phyloP scores from a whole-genome alignment of 1,140 invertebrate genomes.

The Spodoptera frugiperda region DNA sequence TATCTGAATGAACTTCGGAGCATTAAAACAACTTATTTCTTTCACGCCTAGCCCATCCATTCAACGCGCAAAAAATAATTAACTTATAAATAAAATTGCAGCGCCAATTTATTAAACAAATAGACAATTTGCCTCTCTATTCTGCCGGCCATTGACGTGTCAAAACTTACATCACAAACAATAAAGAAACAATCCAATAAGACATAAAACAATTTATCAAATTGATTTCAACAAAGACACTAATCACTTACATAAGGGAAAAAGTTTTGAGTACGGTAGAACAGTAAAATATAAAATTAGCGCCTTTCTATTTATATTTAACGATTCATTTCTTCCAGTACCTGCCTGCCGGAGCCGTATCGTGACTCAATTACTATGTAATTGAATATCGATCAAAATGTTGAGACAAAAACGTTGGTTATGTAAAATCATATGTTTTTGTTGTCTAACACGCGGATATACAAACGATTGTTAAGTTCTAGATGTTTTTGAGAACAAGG shows the following conservation, averaged over 20 bases:
- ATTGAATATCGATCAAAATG: conserved; percentile 26
- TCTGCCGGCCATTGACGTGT: not conserved
- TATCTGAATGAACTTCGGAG: too few species aligned
- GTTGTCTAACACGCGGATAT: not conserved
- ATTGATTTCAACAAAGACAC: conserved; percentile 13
- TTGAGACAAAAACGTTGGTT: not conserved
- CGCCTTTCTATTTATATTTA: conserved; percentile 1
- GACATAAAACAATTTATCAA: conserved; percentile 23
- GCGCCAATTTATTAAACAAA: too few species aligned
- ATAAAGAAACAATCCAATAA: not conserved
- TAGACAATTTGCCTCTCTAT: not conserved
- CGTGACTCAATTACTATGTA: conserved; percentile 2
- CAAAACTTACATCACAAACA: not conserved
- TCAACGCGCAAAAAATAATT: too few species aligned
- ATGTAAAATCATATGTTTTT: not conserved
- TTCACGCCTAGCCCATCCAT: too few species aligned
- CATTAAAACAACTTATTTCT: too few species aligned
- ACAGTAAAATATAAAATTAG: conserved; percentile 9
- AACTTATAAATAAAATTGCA: too few species aligned
- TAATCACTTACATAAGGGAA: conserved; percentile 13
- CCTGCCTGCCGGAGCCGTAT: not conserved
- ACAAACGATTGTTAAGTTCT: too few species aligned
- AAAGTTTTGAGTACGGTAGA: not conserved
- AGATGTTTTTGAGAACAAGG: too few species aligned
- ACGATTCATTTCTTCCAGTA: not conserved